phyloP scores from a whole-genome alignment of 92 coral and sea anemone species.

The Epizoanthus scotinus region DNA sequence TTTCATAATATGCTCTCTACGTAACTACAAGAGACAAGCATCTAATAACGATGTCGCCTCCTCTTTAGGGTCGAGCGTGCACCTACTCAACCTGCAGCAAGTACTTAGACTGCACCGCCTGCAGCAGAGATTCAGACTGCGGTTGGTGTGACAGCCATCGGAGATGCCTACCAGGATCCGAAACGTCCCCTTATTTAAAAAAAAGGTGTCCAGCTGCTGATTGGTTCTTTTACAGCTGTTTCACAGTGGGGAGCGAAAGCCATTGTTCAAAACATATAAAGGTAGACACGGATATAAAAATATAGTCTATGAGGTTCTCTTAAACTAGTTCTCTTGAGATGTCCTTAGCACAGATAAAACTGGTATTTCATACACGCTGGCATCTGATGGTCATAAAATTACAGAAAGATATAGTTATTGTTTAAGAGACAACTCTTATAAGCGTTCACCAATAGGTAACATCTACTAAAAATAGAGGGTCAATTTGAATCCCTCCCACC shows the following conservation, averaged over 20 bases:
- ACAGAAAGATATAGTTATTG: too few species aligned
- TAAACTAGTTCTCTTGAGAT: too few species aligned
- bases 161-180: conserved; percentile 59
- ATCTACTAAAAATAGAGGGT: too few species aligned
- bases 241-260: conserved; percentile 57
- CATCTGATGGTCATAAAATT: too few species aligned
- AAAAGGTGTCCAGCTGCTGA: conserved; percentile 51
- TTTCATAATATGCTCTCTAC: too few species aligned
- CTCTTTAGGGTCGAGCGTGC: conserved; percentile 67
- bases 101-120: conserved; percentile 50
- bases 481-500: too few species aligned
- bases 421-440: too few species aligned
- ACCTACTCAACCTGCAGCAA: conserved; percentile 65
- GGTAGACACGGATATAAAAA: conserved; percentile 27
- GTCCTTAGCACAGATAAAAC: too few species aligned
- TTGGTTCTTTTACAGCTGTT: conserved; percentile 73
- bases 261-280: conserved; percentile 62
- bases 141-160: conserved; percentile 75
- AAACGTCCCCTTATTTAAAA: conserved; percentile 21
- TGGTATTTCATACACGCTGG: too few species aligned
- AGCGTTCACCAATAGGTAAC: too few species aligned
- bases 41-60: background rate
- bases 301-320: too few species aligned
- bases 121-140: conserved; percentile 54
- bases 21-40: background rate